Evolutionary conservation across 2,888 invertebrate species (phyloP), one percentile per base, ranked within the genome.

Genomic region (Allophyes oxyacanthae): DNA sequence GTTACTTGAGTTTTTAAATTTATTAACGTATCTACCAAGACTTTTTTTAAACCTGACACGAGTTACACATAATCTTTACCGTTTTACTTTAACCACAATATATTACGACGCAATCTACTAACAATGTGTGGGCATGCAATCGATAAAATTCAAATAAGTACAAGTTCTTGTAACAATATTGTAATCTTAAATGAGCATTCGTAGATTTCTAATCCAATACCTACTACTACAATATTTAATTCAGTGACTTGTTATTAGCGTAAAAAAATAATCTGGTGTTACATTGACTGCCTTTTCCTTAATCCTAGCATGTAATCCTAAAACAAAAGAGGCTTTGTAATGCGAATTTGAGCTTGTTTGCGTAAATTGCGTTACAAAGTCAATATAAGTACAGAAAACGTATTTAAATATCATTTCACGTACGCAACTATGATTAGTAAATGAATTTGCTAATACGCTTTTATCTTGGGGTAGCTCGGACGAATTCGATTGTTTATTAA

Each of bases 401-500:
- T 36, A 70, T 51, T 69, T 38, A 48, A 65, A 64, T 56, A 41
- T 38, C 45, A 49, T 67, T 66, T 67, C 69, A 55, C 68, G 45
- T 58, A 61, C 54, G 36, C 49, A 41, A 58, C 48, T 49, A 46
- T 61, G 58, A 59, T 56, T 44, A 55, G 40, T 51, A 61, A 63
- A 65, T 53, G 49, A 54, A 64, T 67, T 61, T 59, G 46, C 48
- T 65, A 64, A 59, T 60, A 62, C n/a, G 69, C 67, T 76, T 78
- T 79, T 79, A 78, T 80, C 78, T 75, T 64, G 57, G 59, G 73
- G 68, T 75, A 76, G 68, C 69, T 72, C 65, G 58, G 54, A 42
- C 55, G 58, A 57, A 55, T 70, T 40, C 76, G 77, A 78, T 78
- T 78, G 78, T 79, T 78, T 81, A 81, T 84, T 77, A 83, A 86